A percentile compares a stretch with the other conserved stretches of the same genome.
Evolutionary conservation across 2,113 vertebrate genomes (phyloP).

Genomic region (Pelodiscus sinensis): DNA sequence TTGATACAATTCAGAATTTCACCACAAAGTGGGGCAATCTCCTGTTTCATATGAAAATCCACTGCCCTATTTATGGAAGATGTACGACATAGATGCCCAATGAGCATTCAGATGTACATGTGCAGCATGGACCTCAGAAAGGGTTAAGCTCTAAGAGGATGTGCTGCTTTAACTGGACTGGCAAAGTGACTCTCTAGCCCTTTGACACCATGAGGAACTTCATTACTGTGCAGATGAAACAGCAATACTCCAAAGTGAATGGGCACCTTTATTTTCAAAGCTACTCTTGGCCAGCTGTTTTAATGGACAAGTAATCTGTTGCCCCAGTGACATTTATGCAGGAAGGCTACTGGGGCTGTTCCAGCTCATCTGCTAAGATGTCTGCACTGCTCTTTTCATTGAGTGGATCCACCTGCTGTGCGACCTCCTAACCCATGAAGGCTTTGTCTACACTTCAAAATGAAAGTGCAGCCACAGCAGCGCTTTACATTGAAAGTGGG

Average conservation of each 20-base stretch:
- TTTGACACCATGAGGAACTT: not conserved
- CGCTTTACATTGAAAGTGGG: no score
- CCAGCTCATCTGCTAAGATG: constrained; percentile 31
- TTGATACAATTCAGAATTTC: not conserved
- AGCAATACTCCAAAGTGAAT: not conserved
- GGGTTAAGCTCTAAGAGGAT: not conserved
- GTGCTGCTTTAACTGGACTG: not conserved
- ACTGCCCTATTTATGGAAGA: not conserved
- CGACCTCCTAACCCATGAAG: fast-evolving
- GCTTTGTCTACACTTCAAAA: no score
- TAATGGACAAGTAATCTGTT: constrained; percentile 30
- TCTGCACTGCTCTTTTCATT: constrained; percentile 17
- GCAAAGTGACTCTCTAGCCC: not conserved
- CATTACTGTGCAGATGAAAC: not conserved
- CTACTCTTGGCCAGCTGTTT: constrained; percentile 44
- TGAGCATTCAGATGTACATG: not conserved
- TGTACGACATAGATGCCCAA: not conserved
- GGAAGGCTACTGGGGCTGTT: not conserved
- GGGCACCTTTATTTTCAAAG: not conserved
- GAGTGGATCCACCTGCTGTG: not conserved
- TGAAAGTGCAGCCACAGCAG: no score
- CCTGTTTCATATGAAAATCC: not conserved
- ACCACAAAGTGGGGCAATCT: not conserved
- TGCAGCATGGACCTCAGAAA: fast-evolving
- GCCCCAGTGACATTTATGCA: constrained; percentile 49